Base-by-base conservation (phyloP, 1,140 invertebrate species). In the Drosophila parabipectinata region DNA sequence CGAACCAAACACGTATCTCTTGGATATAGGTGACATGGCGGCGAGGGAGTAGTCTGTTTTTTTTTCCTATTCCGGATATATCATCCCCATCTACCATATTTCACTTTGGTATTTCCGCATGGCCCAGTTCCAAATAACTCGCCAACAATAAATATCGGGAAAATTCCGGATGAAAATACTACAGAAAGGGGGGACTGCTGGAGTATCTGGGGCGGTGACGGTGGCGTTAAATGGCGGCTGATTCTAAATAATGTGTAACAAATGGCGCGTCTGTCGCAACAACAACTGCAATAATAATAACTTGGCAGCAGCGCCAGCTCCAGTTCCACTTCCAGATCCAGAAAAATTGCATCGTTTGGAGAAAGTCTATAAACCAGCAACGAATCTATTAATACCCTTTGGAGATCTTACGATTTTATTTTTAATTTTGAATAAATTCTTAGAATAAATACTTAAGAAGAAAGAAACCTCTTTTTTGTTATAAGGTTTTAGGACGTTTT, bases 241-340 rank as follows among this genome's bases (percentile, higher is more conserved):
- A 30, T 68, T 61, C 66, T 75, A 79, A 87, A 87, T 87, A 81
- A 87, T 87, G 82, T 87, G 82, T 87, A 87, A 87, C 82, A 87
- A 87, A 87, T 87, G 82, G 77, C 63, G 77, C 82, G 64, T 81
- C 77, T 87, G 74, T 81, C 64, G 62, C 80, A 79, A 71, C 64
- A 74, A 77, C 79, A 82, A 74, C 60, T 60, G 56, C 74, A 82
- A 85, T 78, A 83, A 84, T 83, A 83, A 83, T 83, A 83, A 77
- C 67, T 79, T 79, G 67, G 72, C 67, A 68, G 66, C 73, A 34
- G 37, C 32, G 57, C 28, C 21, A 44, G 37, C 53, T 28, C 12
- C 59, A 64, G 45, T 39, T 21, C 9, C 18, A 24, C 2, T 18
- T 21, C 30, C 28, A 10, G 8, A 18, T 2, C 1, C n/a, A 7